Conservation (phyloP, 2,113 vertebrate genomes). For the Pholis gunnellus region DNA sequence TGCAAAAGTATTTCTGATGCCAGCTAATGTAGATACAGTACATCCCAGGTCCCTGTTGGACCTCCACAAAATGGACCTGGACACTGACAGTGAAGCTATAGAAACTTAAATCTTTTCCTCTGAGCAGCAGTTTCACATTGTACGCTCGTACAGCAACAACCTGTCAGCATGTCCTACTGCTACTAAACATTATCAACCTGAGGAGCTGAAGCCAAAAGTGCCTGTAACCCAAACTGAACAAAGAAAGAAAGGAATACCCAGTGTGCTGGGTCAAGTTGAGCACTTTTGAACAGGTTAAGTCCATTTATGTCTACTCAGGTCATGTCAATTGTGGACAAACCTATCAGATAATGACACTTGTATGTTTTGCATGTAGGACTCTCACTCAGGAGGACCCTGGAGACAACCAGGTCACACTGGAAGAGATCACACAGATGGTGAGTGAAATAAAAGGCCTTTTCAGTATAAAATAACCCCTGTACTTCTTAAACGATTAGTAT, state of each 20-base stretch:
- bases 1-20: background rate
- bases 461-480: background rate
- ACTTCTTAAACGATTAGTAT: background rate
- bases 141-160: slow-evolving; percentile 16
- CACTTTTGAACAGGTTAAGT: background rate
- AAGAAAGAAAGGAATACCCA: background rate
- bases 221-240: background rate
- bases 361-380: slow-evolving; percentile 82
- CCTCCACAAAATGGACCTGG: background rate
- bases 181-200: background rate
- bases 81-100: background rate
- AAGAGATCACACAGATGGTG: slow-evolving; percentile 92
- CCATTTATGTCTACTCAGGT: background rate
- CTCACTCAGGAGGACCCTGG: slow-evolving; percentile 95
- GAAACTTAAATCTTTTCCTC: background rate
- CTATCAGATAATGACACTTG: background rate
- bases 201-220: background rate
- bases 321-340: background rate
- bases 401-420: slow-evolving; percentile 93
- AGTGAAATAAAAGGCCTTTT: slow-evolving; percentile 51
- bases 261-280: background rate
- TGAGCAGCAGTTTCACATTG: background rate
- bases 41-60: background rate
- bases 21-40: slow-evolving; percentile 7
- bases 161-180: background rate